Base-by-base conservation (phyloP, 2,113 vertebrate species). In the Motacilla tschutschensis region DNA sequence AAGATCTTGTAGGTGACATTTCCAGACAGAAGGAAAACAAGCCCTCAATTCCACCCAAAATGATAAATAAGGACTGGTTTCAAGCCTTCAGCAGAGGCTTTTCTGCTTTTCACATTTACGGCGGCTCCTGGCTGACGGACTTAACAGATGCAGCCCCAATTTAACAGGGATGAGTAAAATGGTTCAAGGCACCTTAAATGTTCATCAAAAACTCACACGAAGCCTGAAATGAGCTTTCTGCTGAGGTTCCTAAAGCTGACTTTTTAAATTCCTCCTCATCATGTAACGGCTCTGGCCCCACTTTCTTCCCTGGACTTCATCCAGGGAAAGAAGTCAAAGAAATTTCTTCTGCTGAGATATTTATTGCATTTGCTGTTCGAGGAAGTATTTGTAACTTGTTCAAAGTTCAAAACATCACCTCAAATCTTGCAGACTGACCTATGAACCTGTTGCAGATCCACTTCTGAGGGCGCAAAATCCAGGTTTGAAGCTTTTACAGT, bases 271-370 rank as follows among this genome's bases (percentile, higher is more conserved):
- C 86, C 81, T 79, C 75, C 55, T 86, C 84, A 48, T 76, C 88
- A 12, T 63, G 86, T 84, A 86, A 76, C 1, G 0, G 78, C 72
- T 79, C 79, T 92, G 92, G 85, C 88, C 92, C 46, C 67, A 44
- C 79, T 95, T 92, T 86, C 75, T 66, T 82, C 71, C 54, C 53
- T 95, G 93, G 90, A 88, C 66, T 20, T 7, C 3, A 21, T 81
- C 93, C 93, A 95, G 90, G 92, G 86, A 93, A 91, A 92, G 72
- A 79, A 93, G 91, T 94, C 91, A 92, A 93, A 94, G 88, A 92
- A 91, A 92, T 93, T 91, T 92, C 86, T 93, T 91, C 88, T 92
- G 78, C 88, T 88, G 88, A 84, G 88, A 94, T 92, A 93, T 92
- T 94, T 92, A 94, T 94, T 93, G 67, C 92, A 12, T 88, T 92